Evolutionary conservation across 2,888 invertebrate genomes (phyloP), one percentile per base, ranked within the genome.

Genomic region (Stenchaetothrips biformis): DNA sequence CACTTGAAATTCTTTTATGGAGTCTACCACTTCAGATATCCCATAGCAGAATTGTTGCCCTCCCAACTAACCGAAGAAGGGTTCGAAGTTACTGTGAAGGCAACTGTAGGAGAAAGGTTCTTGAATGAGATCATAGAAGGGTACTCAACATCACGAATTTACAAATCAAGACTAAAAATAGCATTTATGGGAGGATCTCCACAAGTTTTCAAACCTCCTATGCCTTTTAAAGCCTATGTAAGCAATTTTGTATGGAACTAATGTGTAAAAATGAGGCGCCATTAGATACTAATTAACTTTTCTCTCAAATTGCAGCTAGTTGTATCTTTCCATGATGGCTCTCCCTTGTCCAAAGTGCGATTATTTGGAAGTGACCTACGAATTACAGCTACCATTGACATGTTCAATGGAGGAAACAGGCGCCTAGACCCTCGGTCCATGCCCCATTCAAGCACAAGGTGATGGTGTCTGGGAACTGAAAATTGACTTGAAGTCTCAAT

Each of bases 181-280:
- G 90, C 92, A 62, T 96, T 98, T 87, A 89, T 98, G 2, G 98
- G 98, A 0, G 96, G 95, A 53, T 91, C 93, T 0, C 95, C 98
- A 9, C 96, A 98, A 87, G 93, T 98, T 21, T 98, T 98, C 88
- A 98, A 98, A 86, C 98, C 98, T 0, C 90, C 95, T 11, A 97
- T 98, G 94, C 95, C 97, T 0, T 94, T 96, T 84, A 93, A 92
- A 82, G 90, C 92, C 79, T 95, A 95, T 86, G 94, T 94, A 87
- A 91, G 92, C 88, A 78, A 53, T 78, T 80, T 9, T 37, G n/a
- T 16, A 53, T 77, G 7, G 16, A 67, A 48, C 0, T 37, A 37
- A 59, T 16, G 47, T n/a, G 21, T 25, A 3, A 18, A 25, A 16
- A n/a, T 78, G 77, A 13, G 4, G 37, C n/a, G 21, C 79, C 77